A percentile compares a stretch with the other conserved stretches of the same genome.
phyloP scores from a whole-genome alignment of 2,113 vertebrate genomes.

The Callaeas wilsoni region DNA sequence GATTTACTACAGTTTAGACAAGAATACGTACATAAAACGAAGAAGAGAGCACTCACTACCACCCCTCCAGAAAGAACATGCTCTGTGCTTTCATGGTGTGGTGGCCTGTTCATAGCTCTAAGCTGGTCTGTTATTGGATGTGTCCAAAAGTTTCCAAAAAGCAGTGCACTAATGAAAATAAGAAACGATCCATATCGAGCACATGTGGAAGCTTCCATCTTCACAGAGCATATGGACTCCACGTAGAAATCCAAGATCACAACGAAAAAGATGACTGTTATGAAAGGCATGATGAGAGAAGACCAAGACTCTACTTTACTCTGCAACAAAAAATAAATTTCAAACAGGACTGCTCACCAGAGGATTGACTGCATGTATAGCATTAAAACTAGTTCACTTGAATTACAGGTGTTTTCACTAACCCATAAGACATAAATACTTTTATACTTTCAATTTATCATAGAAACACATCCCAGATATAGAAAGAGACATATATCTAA shows the following conservation, averaged over 20 bases:
- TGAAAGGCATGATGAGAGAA: slow-evolving; percentile 86
- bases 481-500: neutral
- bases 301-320: slow-evolving; percentile 97
- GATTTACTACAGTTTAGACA: neutral
- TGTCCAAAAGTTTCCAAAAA: slow-evolving; percentile 95
- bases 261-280: slow-evolving; percentile 88
- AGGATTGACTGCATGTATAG: neutral
- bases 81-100: slow-evolving; percentile 83
- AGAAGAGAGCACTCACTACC: slow-evolving; percentile 93
- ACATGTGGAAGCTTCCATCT: slow-evolving; percentile 86
- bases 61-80: slow-evolving; percentile 96
- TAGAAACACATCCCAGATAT: neutral
- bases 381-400: neutral
- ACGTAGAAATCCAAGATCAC: slow-evolving; percentile 96
- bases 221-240: slow-evolving; percentile 88
- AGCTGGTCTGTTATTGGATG: slow-evolving; percentile 93
- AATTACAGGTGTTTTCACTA: neutral
- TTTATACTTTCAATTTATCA: neutral
- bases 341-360: neutral
- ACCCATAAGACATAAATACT: neutral
- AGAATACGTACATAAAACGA: slow-evolving; percentile 85
- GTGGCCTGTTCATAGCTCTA: slow-evolving; percentile 81
- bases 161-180: slow-evolving; percentile 82
- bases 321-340: slow-evolving; percentile 68
- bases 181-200: slow-evolving; percentile 86